Evolutionary conservation across 2,113 vertebrate species (phyloP).

Genomic region (Solea senegalensis): DNA sequence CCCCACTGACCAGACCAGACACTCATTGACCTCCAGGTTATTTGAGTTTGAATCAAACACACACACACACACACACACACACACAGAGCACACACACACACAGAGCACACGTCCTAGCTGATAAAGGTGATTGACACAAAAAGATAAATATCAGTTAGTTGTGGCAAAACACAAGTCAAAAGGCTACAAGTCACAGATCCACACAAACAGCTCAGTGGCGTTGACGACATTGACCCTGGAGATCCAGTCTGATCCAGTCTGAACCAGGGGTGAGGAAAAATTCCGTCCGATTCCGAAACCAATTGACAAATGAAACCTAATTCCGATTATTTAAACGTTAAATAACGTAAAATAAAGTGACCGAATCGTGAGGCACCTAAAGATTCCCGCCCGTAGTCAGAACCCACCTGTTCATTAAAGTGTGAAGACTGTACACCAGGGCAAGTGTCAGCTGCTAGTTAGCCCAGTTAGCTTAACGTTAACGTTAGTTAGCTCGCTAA

Average conservation of each 20-base stretch:
- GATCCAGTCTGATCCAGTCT: not conserved
- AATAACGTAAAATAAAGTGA: no score
- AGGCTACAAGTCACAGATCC: constrained; percentile 2
- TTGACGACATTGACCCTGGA: constrained; percentile 3
- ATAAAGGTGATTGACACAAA: constrained; percentile 31
- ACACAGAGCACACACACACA: not conserved
- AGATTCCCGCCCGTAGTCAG: no score
- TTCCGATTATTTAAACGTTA: no score
- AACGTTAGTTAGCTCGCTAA: constrained; percentile 41
- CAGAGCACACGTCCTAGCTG: not conserved
- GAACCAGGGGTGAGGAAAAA: no score
- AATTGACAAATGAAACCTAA: no score
- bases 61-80: constrained; percentile 3
- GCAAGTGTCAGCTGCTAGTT: constrained; percentile 8
- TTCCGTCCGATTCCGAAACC: no score
- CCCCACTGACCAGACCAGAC: no score
- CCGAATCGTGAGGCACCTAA: no score
- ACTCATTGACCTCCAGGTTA: no score
- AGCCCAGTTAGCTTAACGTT: constrained; percentile 16
- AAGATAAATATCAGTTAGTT: constrained; percentile 45
- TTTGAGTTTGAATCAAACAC: not conserved
- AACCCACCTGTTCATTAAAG: constrained; percentile 9
- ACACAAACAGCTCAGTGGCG: constrained; percentile 34
- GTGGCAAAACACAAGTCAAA: constrained; percentile 26
- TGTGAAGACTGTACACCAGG: constrained; percentile 11